Evolutionary conservation across 2,113 vertebrate species (phyloP), one percentile per base, ranked within the genome.

Genomic region (Ictalurus punctatus): DNA sequence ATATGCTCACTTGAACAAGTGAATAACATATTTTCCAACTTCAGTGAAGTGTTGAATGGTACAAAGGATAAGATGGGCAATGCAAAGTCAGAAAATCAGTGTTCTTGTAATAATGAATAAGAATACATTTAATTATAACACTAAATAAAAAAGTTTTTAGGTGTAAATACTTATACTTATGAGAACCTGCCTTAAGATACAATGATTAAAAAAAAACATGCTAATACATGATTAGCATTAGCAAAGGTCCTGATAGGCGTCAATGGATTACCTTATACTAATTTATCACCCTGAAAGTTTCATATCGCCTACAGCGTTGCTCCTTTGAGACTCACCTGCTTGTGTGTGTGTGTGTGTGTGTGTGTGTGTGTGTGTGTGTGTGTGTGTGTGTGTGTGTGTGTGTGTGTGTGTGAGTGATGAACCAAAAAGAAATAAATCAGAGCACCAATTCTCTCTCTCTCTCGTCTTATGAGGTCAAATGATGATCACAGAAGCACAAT

Each of bases 231-330:
- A 78, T 27, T 58, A 34, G 80, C 48, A 21, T 25, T 44, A 76
- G 80, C 34, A 76, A 23, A 82, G 27, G 56, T 85, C 40, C 71
- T 30, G 54, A 27, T 44, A 27, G 83, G 56, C 87, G 82, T 87
- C 82, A 91, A 74, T 82, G 86, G 52, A n/a, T 88, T 61, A 88
- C n/a, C 61, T 79, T 86, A 65, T 5, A 63, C 83, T 88, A 40
- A 90, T 88, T 90, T 73, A 84, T 90, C 61, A 90, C 81, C 78
- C 71, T 61, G 52, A 84, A 56, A 40, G 21, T 34, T 58, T 86
- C 59, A 86, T 87, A 59, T 86, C 83, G 88, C 48, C 1, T 69
- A 84, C 73, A 65, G 88, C 85, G 34, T 54, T 74, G 61, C 6
- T 56, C 34, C 27, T 78, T 73, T 84, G 69, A 83, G 84, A 54